Evolutionary conservation across 2,797 vertebrate genomes (phyloP), one percentile per base, ranked within the genome.

Genomic region (Otus scops): DNA sequence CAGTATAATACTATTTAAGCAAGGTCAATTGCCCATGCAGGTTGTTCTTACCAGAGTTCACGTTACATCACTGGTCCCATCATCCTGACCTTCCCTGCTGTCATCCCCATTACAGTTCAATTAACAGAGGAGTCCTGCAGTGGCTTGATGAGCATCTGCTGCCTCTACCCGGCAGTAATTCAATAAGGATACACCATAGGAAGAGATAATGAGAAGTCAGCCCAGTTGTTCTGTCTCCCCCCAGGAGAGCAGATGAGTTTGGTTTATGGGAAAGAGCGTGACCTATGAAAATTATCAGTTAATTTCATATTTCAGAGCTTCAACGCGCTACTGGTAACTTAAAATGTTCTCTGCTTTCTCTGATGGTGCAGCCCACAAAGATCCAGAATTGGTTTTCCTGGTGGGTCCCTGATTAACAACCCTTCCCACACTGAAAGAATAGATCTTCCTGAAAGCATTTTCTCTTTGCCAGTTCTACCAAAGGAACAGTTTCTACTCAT

Each of bases 21-120:
- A 97, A 97, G 95, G 97, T 95, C 96, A 97, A 97, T 93, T 89
- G 96, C 86, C 87, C 3, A 0, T 75, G 85, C 96, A 95, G 93
- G 95, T 96, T 93, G 89, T 67, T 97, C 92, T 95, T 96, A 67
- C 27, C 73, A 30, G 95, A 97, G 95, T 96, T 98, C 97, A 97
- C 68, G 86, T 96, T 98, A 97, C 98, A 98, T 98, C 97, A 98
- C 96, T 96, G 95, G 97, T 96, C 94, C 96, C 65, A 74, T 97
- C 97, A 92, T 98, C 97, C 97, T 98, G 98, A 99, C 98, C 98
- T 99, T 98, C 98, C 99, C 99, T 97, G 98, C 98, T 99, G 98
- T 98, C 98, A 98, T 94, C 97, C 97, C 98, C 98, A 99, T 99
- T 99, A 99, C 98, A 98, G 98, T 98, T 99, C 98, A 99, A 99